Conservation (phyloP, 2,113 vertebrate species). For the Syngnathus scovelli region DNA sequence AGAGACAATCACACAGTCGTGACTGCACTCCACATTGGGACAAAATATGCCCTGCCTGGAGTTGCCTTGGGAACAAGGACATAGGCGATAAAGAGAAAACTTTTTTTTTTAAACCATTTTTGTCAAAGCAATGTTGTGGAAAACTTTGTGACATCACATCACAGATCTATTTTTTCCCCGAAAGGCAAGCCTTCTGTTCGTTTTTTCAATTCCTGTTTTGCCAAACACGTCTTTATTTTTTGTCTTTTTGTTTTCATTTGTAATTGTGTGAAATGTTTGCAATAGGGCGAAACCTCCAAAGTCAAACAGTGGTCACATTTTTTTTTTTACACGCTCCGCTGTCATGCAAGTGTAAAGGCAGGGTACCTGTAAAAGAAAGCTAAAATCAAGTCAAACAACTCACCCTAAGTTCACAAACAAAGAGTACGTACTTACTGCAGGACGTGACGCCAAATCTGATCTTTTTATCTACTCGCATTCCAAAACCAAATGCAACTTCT, state of each 20-base stretch:
- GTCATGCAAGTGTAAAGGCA: background rate
- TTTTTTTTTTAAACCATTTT: background rate
- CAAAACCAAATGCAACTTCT: no score
- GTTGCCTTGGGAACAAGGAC: slow-evolving; percentile 17
- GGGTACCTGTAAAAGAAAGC: background rate
- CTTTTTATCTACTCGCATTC: no score
- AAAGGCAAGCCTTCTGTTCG: background rate
- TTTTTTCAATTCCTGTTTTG: background rate
- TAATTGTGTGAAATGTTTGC: background rate
- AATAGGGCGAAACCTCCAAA: background rate
- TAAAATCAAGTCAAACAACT: background rate
- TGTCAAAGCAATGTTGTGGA: background rate
- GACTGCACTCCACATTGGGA: slow-evolving; percentile 41
- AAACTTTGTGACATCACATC: background rate
- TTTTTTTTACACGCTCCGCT: no score
- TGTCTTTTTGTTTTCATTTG: background rate
- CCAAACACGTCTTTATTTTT: background rate
- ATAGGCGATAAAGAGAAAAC: slow-evolving; percentile 9
- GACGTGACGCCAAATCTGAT: no score
- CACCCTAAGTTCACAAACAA: background rate
- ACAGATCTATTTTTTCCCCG: background rate
- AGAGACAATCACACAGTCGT: slow-evolving; percentile 55
- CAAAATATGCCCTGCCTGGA: background rate
- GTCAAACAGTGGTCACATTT: background rate
- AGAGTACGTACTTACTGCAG: background rate